Evolutionary conservation across 2,888 invertebrate genomes (phyloP), one percentile per base, ranked within the genome.

Genomic region (Leucoma salicis): DNA sequence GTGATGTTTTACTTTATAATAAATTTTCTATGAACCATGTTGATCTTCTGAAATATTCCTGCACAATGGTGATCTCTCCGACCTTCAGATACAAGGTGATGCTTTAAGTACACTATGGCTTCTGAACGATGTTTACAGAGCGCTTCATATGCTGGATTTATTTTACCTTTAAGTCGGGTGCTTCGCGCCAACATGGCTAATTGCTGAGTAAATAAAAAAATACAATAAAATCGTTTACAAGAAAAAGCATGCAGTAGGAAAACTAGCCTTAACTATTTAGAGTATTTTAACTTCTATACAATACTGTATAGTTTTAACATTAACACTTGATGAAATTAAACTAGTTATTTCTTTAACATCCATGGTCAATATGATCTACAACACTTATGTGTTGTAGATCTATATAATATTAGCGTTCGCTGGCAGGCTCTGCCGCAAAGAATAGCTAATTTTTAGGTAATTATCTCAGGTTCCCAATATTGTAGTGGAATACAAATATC

Each of bases 121-220:
- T 31, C 41, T 37, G 51, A 55, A 50, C 56, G 41, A 49, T 65
- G 46, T 69, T 63, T 66, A 57, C 63, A 14, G 36, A 60, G 42
- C 63, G 63, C 68, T 69, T 61, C 37, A 59, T 39, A 39, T 31
- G 32, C 14, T 13, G 41, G 46, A 65, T 54, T 46, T 45, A 52
- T 54, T 49, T 46, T 58, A 59, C 46, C 46, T 42, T 39, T 42
- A 34, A 53, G 51, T 4, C 13, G 11, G 14, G 8, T 3, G 35
- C 27, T 31, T 42, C 18, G 25, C 3, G 27, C 15, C 12, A 35
- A 13, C 12, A 16, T 21, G 14, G 28, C 39, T 55, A 45, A 55
- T 61, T 55, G 55, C 44, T 18, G 43, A 58, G 55, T 53, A 61
- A 61, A 60, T 61, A 55, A 3, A 14, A 25, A 41, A 21, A 31